Conservation (phyloP, 2,113 vertebrate genomes). For the Centrocercus urophasianus region DNA sequence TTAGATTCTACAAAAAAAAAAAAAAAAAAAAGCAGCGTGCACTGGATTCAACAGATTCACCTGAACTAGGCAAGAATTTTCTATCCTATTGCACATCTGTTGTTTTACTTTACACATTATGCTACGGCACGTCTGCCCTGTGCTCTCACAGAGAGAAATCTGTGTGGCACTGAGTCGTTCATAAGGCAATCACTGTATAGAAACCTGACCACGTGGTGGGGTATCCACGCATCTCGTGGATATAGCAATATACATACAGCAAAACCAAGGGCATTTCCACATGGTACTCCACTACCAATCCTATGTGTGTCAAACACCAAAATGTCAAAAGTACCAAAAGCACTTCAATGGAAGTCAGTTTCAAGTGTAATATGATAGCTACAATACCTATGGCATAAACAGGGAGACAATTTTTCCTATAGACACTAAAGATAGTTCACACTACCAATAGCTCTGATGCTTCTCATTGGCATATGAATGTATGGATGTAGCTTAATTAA, state of each 20-base stretch:
- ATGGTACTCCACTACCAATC: background rate
- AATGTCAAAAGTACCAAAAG: background rate
- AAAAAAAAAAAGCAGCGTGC: background rate
- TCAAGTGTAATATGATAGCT: constrained; percentile 54
- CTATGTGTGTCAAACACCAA: background rate
- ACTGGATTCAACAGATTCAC: background rate
- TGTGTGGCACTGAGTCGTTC: background rate
- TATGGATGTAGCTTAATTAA: background rate
- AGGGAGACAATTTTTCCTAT: constrained; percentile 50
- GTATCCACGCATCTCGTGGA: accelerated
- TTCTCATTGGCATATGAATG: constrained; percentile 37
- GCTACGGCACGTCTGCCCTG: background rate
- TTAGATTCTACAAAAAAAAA: background rate
- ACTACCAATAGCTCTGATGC: constrained; percentile 27
- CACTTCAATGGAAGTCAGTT: constrained; percentile 32
- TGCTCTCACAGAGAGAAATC: background rate
- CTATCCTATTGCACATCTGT: background rate
- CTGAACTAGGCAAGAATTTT: background rate
- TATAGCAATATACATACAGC: accelerated
- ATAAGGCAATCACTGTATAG: background rate
- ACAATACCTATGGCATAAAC: constrained; percentile 32
- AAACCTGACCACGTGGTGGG: background rate
- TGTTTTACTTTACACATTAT: background rate
- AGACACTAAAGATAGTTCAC: constrained; percentile 20
- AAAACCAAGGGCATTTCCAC: background rate